A percentile compares a stretch with the other conserved stretches of the same genome.
phyloP scores from a whole-genome alignment of 2,888 invertebrate species.

The Chalcosyrphus nemorum region DNA sequence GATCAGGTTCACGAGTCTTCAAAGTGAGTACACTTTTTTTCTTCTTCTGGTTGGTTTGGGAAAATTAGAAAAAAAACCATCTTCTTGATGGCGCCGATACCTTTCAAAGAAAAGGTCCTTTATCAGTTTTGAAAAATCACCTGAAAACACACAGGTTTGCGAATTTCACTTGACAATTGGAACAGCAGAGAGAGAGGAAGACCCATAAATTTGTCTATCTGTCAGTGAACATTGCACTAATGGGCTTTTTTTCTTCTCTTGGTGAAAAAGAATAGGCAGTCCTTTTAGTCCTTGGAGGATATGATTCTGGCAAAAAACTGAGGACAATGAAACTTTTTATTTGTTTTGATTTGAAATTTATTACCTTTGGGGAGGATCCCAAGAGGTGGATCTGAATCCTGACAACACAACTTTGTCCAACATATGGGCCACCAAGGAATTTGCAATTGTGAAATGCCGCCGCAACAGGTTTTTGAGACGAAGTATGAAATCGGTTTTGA shows the following conservation, averaged over 20 bases:
- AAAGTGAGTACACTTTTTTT: constrained; percentile 55
- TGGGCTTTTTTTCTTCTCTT: constrained; percentile 10
- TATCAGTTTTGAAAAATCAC: constrained; percentile 61
- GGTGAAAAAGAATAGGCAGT: not conserved
- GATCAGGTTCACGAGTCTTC: constrained; percentile 64
- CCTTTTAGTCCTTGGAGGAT: constrained; percentile 4
- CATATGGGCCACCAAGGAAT: constrained; percentile 58
- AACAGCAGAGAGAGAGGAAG: no score
- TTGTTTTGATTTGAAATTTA: constrained; percentile 59
- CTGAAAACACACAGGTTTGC: constrained; percentile 43
- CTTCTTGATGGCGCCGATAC: constrained; percentile 50
- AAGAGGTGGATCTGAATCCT: constrained; percentile 8
- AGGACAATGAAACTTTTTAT: constrained; percentile 20
- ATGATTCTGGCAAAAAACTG: not conserved
- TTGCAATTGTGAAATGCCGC: no score
- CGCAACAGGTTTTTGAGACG: constrained; percentile 30
- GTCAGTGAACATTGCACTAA: constrained; percentile 41
- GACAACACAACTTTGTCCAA: constrained; percentile 38
- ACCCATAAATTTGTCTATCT: constrained; percentile 40
- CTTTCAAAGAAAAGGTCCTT: constrained; percentile 19
- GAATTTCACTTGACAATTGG: constrained; percentile 56
- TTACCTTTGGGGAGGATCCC: constrained; percentile 31
- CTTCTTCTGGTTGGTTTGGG: not conserved
- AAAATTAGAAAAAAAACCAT: constrained; percentile 8
- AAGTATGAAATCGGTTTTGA: constrained; percentile 17